phyloP scores from a whole-genome alignment of 2,113 vertebrate species.

The Aplodontia rufa region DNA sequence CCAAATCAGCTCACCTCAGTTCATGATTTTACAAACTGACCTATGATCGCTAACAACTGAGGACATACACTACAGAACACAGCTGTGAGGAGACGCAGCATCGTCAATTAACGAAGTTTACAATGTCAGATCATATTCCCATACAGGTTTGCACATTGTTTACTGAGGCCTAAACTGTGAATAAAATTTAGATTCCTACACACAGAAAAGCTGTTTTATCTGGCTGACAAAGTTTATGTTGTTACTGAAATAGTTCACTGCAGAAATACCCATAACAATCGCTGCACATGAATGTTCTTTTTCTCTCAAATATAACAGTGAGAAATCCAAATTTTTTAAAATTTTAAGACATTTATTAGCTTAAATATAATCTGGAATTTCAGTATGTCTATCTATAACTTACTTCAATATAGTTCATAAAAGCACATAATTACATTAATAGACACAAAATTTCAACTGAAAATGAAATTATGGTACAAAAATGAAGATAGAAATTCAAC shows the following conservation, averaged over 20 bases:
- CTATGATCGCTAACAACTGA: background rate
- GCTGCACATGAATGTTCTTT: background rate
- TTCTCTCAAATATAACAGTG: background rate
- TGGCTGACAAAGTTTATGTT: background rate
- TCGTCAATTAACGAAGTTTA: background rate
- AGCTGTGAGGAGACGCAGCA: background rate
- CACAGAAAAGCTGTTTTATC: background rate
- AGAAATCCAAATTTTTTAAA: background rate
- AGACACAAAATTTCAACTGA: conserved; percentile 32
- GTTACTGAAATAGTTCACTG: background rate
- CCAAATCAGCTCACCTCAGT: background rate
- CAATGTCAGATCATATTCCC: background rate
- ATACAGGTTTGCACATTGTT: background rate
- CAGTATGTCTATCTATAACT: background rate
- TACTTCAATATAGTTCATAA: background rate
- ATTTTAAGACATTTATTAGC: background rate
- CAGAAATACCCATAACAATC: background rate
- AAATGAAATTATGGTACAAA: conserved; percentile 18
- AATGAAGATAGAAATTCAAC: conserved; percentile 1
- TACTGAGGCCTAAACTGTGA: background rate
- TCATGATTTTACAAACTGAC: background rate
- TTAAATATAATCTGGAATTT: conserved; percentile 42
- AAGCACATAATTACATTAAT: background rate
- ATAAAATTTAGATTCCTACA: background rate
- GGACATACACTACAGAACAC: background rate